Evolutionary conservation across 2,113 vertebrate genomes (phyloP).

Genomic region (Chinchilla lanigera): DNA sequence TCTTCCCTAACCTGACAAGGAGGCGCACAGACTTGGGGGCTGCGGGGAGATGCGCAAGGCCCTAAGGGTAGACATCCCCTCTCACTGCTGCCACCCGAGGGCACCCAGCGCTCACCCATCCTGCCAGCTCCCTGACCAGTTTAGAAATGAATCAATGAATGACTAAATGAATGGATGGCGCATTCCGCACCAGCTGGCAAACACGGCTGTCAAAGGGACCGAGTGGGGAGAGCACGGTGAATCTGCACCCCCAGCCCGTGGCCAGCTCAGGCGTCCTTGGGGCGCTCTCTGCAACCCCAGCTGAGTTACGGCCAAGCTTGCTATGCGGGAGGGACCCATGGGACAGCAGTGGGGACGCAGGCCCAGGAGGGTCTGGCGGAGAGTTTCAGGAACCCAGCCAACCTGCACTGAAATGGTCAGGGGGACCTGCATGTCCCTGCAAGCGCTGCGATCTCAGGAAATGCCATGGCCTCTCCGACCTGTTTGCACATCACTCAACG

Average conservation of each 20-base stretch:
- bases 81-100: background rate
- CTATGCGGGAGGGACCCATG: background rate
- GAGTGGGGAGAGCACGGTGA: background rate
- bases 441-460: background rate
- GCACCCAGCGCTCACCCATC: background rate
- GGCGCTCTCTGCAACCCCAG: background rate
- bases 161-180: background rate
- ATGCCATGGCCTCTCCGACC: background rate
- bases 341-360: background rate
- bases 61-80: background rate
- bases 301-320: background rate
- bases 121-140: background rate
- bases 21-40: background rate
- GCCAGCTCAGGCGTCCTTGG: background rate
- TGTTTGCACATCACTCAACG: background rate
- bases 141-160: background rate
- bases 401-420: background rate
- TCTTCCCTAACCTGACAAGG: background rate
- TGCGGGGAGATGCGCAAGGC: background rate
- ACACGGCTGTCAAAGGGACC: background rate
- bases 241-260: background rate
- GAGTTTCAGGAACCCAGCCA: background rate
- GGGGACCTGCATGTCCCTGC: no score
- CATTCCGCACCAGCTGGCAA: background rate
- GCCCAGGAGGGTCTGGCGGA: rapidly evolving